Evolutionary conservation across 2,888 invertebrate species (phyloP).

Genomic region (Agonopterix subpropinquella): DNA sequence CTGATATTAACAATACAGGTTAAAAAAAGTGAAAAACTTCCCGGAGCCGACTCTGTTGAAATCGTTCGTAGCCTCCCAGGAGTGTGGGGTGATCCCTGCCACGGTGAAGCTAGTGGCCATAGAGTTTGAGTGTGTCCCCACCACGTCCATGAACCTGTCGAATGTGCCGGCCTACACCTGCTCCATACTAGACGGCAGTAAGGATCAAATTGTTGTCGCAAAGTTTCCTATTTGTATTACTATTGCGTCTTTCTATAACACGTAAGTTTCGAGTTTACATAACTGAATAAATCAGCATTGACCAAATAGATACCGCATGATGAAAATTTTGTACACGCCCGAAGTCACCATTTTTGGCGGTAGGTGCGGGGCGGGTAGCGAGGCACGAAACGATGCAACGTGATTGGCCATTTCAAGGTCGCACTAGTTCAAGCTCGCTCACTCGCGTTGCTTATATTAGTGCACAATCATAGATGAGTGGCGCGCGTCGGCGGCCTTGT

Average conservation of each 20-base stretch:
- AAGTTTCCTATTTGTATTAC: constrained; percentile 62
- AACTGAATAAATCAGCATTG: no score
- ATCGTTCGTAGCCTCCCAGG: constrained; percentile 47
- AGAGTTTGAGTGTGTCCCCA: constrained; percentile 59
- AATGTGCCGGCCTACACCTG: constrained; percentile 61
- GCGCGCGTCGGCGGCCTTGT: no score
- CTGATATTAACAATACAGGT: constrained; percentile 22
- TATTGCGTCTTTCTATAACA: constrained; percentile 66
- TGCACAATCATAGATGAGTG: no score
- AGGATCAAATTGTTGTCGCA: constrained; percentile 61
- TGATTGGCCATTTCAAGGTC: no score
- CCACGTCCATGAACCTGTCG: constrained; percentile 52
- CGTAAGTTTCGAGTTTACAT: constrained; percentile 32
- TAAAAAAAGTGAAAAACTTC: constrained; percentile 64
- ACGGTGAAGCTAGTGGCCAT: constrained; percentile 37
- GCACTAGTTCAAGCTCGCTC: no score
- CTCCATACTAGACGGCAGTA: constrained; percentile 59
- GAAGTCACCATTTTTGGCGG: no score
- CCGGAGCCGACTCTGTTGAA: constrained; percentile 55
- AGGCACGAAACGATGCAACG: no score
- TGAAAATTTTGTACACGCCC: no score
- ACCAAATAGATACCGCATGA: no score
- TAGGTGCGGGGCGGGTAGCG: no score
- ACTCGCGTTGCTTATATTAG: no score
- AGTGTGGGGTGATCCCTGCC: constrained; percentile 50